These are phyloP conservation scores for Leucania comma DNA, from an alignment of 2,888 invertebrate species.

Conservation along the genomic window DNA sequence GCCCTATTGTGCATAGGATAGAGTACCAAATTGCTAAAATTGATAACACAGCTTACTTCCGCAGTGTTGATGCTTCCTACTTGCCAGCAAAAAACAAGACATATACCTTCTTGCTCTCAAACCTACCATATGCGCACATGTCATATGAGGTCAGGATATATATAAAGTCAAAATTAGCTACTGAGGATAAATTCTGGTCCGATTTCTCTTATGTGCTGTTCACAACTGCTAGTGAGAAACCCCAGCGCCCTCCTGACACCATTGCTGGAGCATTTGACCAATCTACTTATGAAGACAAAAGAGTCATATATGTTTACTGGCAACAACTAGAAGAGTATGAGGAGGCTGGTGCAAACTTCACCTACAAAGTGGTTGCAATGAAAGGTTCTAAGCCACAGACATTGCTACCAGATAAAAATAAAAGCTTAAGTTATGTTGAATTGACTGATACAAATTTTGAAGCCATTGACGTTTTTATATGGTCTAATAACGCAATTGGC, in stretches of 20 bases:
- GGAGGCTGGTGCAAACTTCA: conserved; percentile 94
- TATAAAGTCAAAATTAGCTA: conserved; percentile 90
- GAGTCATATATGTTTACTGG: conserved; percentile 95
- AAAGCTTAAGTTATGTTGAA: conserved; percentile 91
- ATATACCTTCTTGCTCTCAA: conserved; percentile 86
- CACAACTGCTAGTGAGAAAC: conserved; percentile 91
- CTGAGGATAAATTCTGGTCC: conserved; percentile 93
- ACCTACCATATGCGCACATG: conserved; percentile 92
- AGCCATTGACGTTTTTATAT: conserved; percentile 89
- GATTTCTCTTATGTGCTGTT: conserved; percentile 91
- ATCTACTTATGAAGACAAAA: conserved; percentile 85
- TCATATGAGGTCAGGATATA: conserved; percentile 94
- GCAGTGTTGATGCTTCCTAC: conserved; percentile 80
- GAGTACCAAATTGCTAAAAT: conserved; percentile 88
- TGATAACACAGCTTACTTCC: conserved; percentile 82
- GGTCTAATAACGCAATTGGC: conserved; percentile 92
- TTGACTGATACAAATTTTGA: conserved; percentile 88
- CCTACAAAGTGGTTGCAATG: conserved; percentile 91
- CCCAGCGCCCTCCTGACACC: conserved; percentile 93
- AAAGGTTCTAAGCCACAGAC: conserved; percentile 78
- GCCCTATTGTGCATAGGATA: conserved; percentile 83
- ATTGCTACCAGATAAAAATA: conserved; percentile 86
- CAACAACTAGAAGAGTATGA: conserved; percentile 92
- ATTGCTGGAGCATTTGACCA: conserved; percentile 94
- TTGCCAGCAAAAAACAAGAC: conserved; percentile 80